Conservation (phyloP, 2,113 vertebrate species). For the Thymallus thymallus region DNA sequence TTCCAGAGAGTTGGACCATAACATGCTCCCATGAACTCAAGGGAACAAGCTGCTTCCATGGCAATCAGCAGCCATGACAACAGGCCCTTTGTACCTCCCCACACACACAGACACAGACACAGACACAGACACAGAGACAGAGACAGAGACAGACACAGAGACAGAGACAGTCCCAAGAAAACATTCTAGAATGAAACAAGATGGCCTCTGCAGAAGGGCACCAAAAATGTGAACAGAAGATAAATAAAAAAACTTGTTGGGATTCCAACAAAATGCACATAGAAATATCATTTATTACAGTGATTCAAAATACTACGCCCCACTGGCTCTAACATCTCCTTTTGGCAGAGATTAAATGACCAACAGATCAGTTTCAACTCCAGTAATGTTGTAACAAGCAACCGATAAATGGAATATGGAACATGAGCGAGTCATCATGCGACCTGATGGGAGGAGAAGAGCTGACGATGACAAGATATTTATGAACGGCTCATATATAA, state of each 20-base stretch:
- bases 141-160: not conserved
- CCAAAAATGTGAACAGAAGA: not conserved
- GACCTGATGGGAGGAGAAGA: not conserved
- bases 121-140: not conserved
- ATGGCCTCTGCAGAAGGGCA: not conserved
- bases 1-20: not conserved
- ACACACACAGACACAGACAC: not conserved
- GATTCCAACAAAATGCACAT: no score
- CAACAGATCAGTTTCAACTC: no score
- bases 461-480: not conserved
- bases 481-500: not conserved
- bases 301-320: no score
- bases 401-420: no score
- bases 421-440: no score
- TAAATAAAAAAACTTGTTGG: no score
- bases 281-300: no score
- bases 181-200: not conserved
- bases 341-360: no score
- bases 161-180: not conserved
- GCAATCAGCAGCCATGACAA: conserved; percentile 3
- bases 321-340: no score
- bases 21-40: not conserved
- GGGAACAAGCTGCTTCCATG: conserved; percentile 2
- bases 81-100: not conserved
- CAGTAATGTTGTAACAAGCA: no score